Evolutionary conservation across 1,140 invertebrate genomes (phyloP).

Genomic region (Colletes latitarsis): DNA sequence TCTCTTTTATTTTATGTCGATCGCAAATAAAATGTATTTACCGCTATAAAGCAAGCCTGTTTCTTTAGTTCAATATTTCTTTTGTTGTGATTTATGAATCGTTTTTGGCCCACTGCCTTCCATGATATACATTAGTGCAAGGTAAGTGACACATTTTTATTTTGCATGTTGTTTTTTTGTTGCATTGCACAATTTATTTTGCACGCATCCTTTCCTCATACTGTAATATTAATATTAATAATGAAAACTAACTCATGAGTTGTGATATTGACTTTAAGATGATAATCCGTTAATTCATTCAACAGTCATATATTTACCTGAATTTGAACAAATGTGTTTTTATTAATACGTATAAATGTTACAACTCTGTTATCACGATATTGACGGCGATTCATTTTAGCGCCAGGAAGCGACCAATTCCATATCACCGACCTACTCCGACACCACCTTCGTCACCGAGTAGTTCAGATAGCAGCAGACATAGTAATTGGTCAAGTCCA

Average conservation of each 20-base stretch:
- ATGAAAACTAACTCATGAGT: not conserved
- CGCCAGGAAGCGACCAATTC: slow-evolving; percentile 93
- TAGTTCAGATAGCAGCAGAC: slow-evolving; percentile 84
- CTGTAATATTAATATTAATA: not conserved
- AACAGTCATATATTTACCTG: not conserved
- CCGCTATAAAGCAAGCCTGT: slow-evolving; percentile 45
- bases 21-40: slow-evolving; percentile 68
- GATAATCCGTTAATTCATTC: not conserved
- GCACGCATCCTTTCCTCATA: slow-evolving; percentile 9
- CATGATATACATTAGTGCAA: slow-evolving; percentile 32
- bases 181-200: slow-evolving; percentile 62
- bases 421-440: slow-evolving; percentile 91
- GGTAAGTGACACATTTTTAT: slow-evolving; percentile 71
- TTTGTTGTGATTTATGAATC: slow-evolving; percentile 53
- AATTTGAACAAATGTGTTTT: slow-evolving; percentile 18
- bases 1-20: slow-evolving; percentile 71
- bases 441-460: slow-evolving; percentile 86
- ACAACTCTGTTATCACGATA: slow-evolving; percentile 4
- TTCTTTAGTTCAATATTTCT: slow-evolving; percentile 57
- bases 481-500: slow-evolving; percentile 80
- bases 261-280: slow-evolving; percentile 6
- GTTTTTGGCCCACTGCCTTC: slow-evolving; percentile 53
- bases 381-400: slow-evolving; percentile 82
- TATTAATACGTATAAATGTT: not conserved
- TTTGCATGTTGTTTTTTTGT: slow-evolving; percentile 55